Evolutionary conservation across 2,113 vertebrate species (phyloP), one percentile per base, ranked within the genome.

Genomic region (Miniopterus natalensis): DNA sequence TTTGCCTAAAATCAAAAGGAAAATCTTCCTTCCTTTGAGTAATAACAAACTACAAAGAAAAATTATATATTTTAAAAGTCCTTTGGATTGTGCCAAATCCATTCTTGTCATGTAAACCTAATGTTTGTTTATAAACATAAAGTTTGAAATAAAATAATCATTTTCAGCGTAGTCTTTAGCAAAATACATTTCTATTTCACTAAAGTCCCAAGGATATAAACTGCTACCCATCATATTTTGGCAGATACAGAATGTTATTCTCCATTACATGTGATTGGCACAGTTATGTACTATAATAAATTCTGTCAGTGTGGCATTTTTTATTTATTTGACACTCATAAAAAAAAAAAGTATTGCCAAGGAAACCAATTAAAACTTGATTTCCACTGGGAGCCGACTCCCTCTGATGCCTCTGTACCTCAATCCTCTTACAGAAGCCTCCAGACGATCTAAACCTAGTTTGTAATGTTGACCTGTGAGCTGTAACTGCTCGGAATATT

Each of bases 221-320:
- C 49, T 89, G 53, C 85, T 94, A 92, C 66, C 63, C 81, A 90
- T 95, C 85, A 84, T 31, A 96, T 93, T 96, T 95, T 89, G 95
- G 75, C 47, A 85, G 88, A 53, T 83, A 91, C 36, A 84, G 96
- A 87, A 93, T 85, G 75, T 77, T 97, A 94, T 49, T 90, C 84
- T 97, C 94, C 17, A 95, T 97, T 97, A 95, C 73, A 91, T 93
- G 79, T 92, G 91, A 96, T 74, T 97, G 94, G 92, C 94, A 96
- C 47, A 97, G 36, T 40, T 96, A 89, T 78, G 18, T 68, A 95
- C 88, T 88, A 93, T 89, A 96, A 95, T 66, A 83, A 88, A 96
- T 92, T 36, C 5, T 95, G 73, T 97, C 96, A 97, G 42, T 63
- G 65, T 74, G 65, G 73, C 80, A 23, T 88, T 93, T 87, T 84